A percentile compares a stretch with the other conserved stretches of the same genome.
Conservation (phyloP, 2,888 invertebrate species). For the Parnassius glacialis region DNA sequence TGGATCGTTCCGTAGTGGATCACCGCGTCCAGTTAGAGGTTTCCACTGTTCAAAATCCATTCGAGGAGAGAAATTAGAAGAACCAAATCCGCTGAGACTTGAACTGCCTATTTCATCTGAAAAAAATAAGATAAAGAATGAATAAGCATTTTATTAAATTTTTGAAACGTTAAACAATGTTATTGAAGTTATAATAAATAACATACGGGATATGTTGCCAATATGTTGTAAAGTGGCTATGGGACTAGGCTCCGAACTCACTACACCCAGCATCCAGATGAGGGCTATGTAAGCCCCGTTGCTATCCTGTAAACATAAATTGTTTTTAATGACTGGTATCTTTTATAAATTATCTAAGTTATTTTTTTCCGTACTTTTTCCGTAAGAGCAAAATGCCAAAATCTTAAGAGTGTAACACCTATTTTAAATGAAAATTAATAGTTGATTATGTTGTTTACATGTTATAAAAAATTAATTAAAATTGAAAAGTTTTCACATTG, state of each 20-base stretch:
- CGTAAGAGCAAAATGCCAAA: no score
- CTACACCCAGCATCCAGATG: conserved; percentile 14
- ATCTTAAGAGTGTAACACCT: no score
- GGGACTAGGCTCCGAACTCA: conserved; percentile 30
- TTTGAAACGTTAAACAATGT: not conserved
- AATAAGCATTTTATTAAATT: no score
- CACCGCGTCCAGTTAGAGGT: conserved; percentile 88
- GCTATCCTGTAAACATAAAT: conserved; percentile 18
- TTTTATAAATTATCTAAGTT: no score
- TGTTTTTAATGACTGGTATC: no score
- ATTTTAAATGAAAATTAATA: no score
- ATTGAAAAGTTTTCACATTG: no score
- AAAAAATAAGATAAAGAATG: conserved; percentile 33
- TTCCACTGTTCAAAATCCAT: conserved; percentile 94
- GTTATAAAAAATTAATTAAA: no score
- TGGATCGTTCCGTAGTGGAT: conserved; percentile 91
- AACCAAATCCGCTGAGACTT: conserved; percentile 48
- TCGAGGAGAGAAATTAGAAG: conserved; percentile 84
- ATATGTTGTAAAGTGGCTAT: conserved; percentile 35
- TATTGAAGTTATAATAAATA: not conserved
- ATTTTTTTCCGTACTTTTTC: no score
- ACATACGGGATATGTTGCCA: conserved; percentile 38
- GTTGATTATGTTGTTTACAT: no score
- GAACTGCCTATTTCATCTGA: conserved; percentile 52
- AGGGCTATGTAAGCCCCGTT: not conserved